Evolutionary conservation across 2,113 vertebrate genomes (phyloP), one percentile per base, ranked within the genome.

Genomic region (Arvicanthis niloticus): DNA sequence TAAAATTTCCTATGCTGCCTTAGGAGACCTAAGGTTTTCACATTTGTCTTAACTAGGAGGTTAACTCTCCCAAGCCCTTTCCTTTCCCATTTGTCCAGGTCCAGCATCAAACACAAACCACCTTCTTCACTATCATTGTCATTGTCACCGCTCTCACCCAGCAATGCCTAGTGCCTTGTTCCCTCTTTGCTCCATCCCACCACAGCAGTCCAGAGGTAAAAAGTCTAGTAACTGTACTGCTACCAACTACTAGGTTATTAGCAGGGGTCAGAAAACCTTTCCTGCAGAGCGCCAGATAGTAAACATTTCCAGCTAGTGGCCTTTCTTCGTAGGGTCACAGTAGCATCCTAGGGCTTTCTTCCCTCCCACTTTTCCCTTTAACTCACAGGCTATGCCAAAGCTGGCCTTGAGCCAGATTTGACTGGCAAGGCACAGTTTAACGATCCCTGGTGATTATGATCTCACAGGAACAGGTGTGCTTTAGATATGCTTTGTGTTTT

Each of bases 141-240:
- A 1, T 9, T 13, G 24, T 42, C 15, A 0, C 3, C 0, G 22
- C 5, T 40, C 12, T 34, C 37, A 2, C 4, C 60, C 7, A 0
- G 68, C 16, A 15, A 45, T 65, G 40, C 40, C 40, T 16, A 34
- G 19, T 0, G 53, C 62, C 87, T 19, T 4, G 2, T 22, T 7
- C 31, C 34, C 73, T 40, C 3, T 45, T 56, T 42, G 22, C 2
- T 0, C 10, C 1, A 19, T 26, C 62, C 3, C 53, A 3, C 22
- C 3, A 0, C 8, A 65, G 22, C 22, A 2, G 26, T 26, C 21
- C 40, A 60, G 10, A 22, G 4, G 77, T 0, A 1, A 40, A n/a
- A 53, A 6, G 24, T 45, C 48, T 24, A 7, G 5, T 15, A 9
- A 56, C 0, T 26, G 15, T 3, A 16, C 5, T 1, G 58, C 70